phyloP scores from a whole-genome alignment of 1,140 invertebrate genomes.

The Rhagoletis zephyria region DNA sequence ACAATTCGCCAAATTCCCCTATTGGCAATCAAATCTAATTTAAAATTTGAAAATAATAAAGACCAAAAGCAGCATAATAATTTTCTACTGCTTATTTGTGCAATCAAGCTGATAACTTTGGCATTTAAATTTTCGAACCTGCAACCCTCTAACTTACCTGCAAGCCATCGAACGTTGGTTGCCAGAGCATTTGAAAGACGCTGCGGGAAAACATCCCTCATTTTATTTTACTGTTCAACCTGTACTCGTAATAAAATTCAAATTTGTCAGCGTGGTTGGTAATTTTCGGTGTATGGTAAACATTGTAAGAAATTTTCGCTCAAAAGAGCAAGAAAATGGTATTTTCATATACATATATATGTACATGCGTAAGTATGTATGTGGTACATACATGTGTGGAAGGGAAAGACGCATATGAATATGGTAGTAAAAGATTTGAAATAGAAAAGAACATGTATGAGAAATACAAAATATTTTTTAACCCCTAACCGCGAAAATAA shows the following conservation, averaged over 20 bases:
- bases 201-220: background rate
- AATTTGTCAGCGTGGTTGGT: background rate
- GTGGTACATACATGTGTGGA: no score
- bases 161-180: background rate
- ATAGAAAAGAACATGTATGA: no score
- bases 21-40: slow-evolving; percentile 44
- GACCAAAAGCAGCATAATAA: slow-evolving; percentile 35
- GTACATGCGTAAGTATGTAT: no score
- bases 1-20: background rate
- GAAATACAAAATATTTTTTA: no score
- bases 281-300: background rate
- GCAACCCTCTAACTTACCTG: background rate
- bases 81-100: slow-evolving; percentile 29
- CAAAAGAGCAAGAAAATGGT: background rate
- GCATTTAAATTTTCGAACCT: background rate
- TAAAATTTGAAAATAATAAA: slow-evolving; percentile 20
- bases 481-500: no score
- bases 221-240: background rate
- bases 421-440: no score
- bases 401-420: no score
- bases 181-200: background rate
- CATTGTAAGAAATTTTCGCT: background rate
- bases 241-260: background rate
- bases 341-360: no score
- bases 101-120: background rate